Evolutionary conservation across 2,113 vertebrate species (phyloP).

Genomic region (Ancistrus triradiatus): DNA sequence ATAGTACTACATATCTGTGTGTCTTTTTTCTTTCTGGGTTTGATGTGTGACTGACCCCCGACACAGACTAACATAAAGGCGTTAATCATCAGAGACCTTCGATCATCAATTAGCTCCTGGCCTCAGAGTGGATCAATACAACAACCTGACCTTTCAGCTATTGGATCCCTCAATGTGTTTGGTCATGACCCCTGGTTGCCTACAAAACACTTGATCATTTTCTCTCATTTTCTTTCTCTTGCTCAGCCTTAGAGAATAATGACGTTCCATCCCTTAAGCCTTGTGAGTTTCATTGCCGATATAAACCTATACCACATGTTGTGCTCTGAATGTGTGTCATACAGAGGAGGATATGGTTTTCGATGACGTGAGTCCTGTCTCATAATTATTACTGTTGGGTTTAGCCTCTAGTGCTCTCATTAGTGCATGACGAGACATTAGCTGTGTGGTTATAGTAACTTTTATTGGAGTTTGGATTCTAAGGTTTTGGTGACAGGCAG

Average conservation of each 20-base stretch:
- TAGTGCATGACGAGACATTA: too few species aligned
- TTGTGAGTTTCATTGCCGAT: constrained; percentile 35
- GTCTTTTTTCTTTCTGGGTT: too few species aligned
- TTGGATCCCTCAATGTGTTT: constrained; percentile 13
- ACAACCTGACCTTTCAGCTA: constrained; percentile 19
- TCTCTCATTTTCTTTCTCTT: background rate
- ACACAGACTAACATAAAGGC: background rate
- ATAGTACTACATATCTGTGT: too few species aligned
- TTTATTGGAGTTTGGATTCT: too few species aligned
- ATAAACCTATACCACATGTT: constrained; percentile 8
- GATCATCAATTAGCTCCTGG: constrained; percentile 25
- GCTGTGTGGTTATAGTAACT: too few species aligned
- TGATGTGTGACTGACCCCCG: too few species aligned
- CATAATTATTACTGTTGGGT: too few species aligned
- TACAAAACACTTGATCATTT: constrained; percentile 18
- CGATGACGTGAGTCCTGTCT: too few species aligned
- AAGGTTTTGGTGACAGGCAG: too few species aligned
- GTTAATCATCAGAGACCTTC: constrained; percentile 14
- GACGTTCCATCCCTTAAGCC: constrained; percentile 15
- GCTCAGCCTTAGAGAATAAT: constrained; percentile 11
- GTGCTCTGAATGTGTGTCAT: constrained; percentile 1
- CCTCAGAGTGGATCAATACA: constrained; percentile 29
- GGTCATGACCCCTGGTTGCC: constrained; percentile 28
- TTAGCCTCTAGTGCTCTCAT: too few species aligned
- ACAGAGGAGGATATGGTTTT: too few species aligned